Conservation (phyloP, 2,113 vertebrate species). For the Dipodomys spectabilis region DNA sequence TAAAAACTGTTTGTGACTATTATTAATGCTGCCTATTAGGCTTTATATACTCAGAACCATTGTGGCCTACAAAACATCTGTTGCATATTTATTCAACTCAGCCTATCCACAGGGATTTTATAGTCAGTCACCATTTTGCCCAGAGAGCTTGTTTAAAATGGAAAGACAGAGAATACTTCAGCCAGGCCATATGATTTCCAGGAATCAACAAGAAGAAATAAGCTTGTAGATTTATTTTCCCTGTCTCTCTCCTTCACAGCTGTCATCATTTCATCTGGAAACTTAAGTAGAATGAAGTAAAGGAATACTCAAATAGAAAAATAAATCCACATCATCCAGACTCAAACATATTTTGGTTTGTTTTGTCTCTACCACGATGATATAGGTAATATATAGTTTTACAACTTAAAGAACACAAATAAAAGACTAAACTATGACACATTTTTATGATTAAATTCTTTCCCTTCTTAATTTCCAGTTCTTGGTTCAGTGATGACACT, state of each 20-base stretch:
- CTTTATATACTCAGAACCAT: background rate
- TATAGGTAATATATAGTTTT: background rate
- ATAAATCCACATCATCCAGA: conserved; percentile 20
- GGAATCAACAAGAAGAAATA: conserved; percentile 11
- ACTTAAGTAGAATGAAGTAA: conserved; percentile 39
- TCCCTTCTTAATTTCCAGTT: background rate
- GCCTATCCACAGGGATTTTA: background rate
- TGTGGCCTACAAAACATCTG: background rate
- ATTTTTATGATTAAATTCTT: conserved; percentile 26
- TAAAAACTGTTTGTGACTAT: background rate
- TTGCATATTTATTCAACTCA: conserved; percentile 35
- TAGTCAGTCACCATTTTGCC: background rate
- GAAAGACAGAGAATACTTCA: conserved; percentile 19
- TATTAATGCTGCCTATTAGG: background rate
- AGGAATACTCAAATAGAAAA: conserved; percentile 41
- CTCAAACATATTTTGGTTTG: conserved; percentile 21
- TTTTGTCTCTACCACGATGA: conserved; percentile 1
- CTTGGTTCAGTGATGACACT: background rate
- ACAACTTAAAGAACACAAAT: conserved; percentile 16
- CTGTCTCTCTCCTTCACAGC: background rate
- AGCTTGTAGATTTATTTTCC: background rate
- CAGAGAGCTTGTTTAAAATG: background rate
- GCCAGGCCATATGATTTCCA: background rate
- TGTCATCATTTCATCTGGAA: background rate
- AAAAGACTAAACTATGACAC: background rate